These are phyloP conservation scores for Coregonus clupeaformis DNA, from an alignment of 2,113 vertebrate genomes.

Conservation along the genomic window DNA sequence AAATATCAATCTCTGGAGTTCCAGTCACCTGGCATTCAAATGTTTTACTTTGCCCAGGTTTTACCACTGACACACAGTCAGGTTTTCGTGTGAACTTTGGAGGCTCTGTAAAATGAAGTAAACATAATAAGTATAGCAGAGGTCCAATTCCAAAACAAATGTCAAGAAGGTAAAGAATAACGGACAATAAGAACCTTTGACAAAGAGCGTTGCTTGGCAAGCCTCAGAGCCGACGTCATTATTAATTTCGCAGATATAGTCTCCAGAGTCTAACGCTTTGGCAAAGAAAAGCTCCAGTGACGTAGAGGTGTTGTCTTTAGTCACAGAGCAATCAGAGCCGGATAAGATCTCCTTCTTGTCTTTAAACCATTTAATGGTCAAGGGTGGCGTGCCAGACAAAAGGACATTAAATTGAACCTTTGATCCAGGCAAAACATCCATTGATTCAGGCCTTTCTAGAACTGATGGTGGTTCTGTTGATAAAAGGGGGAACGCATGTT, in stretches of 20 bases:
- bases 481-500: conserved; percentile 10
- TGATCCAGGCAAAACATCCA: conserved; percentile 85
- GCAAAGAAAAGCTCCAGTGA: conserved; percentile 89
- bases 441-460: conserved; percentile 88
- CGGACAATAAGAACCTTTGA: conserved; percentile 85
- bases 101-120: conserved; percentile 77
- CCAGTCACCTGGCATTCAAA: conserved; percentile 94
- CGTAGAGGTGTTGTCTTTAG: conserved; percentile 88
- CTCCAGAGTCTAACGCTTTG: conserved; percentile 86
- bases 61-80: conserved; percentile 83
- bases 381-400: conserved; percentile 85
- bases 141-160: neutral
- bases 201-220: conserved; percentile 87
- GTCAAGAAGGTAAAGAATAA: conserved; percentile 4
- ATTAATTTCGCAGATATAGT: conserved; percentile 89
- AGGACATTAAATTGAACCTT: conserved; percentile 88
- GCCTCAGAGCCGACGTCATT: conserved; percentile 91
- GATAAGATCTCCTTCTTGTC: conserved; percentile 88
- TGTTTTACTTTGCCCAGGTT: conserved; percentile 82
- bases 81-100: conserved; percentile 91
- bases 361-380: conserved; percentile 95
- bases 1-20: conserved; percentile 89
- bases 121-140: neutral
- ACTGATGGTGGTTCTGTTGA: conserved; percentile 88
- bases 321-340: conserved; percentile 80